Base-by-base conservation (phyloP, 2,113 vertebrate genomes). In the Neogale vison region DNA sequence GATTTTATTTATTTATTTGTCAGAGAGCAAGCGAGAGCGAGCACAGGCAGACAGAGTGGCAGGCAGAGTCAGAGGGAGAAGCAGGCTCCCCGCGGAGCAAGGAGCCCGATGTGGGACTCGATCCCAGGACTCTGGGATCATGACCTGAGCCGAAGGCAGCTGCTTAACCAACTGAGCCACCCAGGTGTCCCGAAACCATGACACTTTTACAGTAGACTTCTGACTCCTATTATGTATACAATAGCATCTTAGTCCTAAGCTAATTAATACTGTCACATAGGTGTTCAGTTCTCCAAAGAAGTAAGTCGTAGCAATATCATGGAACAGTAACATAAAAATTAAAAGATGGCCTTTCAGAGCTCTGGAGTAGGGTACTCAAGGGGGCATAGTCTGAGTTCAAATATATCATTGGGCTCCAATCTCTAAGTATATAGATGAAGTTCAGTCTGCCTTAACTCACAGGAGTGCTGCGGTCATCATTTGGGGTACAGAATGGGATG, bases 291-390 rank as follows among this genome's bases (percentile, higher is more conserved):
- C 71, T 88, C 82, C 59, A 86, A 61, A 90, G 42, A 29, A 85
- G 9, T 74, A 42, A 80, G 29, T 65, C 15, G 29, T 81, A 92
- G 24, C 79, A 36, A 34, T 81, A 34, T 31, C 15, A 7, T 47
- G 39, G n/a, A 39, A 88, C 11, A 77, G 55, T 4, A 7, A 67
- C 47, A 57, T 69, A 89, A 91, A 87, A 84, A 55, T 45, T 83
- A 80, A 84, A 55, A 96, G 76, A 31, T 88, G 71, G 36, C 79
- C 61, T 93, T 93, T 83, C 61, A 74, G 67, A 91, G 39, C 52
- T 85, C 26, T 65, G 39, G 83, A 18, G 71, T 52, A 82, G 82
- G 29, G 42, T 76, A 55, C 29, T 24, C 59, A 50, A 82, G 59
- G 34, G 34, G 11, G 39, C 13, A 3, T 39, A 52, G 67, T 82